These are phyloP conservation scores for Anticlea derivata DNA, from an alignment of 2,888 invertebrate species.

Conservation along the genomic window DNA sequence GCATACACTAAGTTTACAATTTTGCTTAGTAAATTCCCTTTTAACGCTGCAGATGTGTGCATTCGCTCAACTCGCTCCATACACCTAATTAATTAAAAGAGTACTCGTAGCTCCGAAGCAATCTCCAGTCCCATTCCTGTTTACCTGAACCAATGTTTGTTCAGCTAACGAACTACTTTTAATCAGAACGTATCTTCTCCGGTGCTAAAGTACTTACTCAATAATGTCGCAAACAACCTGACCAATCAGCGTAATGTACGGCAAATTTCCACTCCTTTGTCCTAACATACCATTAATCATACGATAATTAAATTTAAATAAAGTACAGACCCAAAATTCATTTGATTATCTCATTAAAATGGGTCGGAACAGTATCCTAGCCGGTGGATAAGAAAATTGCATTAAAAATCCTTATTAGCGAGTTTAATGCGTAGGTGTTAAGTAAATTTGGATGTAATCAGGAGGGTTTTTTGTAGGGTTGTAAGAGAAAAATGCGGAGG, in stretches of 20 bases:
- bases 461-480: constrained; percentile 70
- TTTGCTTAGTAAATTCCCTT: constrained; percentile 44
- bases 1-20: constrained; percentile 31
- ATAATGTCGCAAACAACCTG: constrained; percentile 40
- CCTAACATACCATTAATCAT: constrained; percentile 59
- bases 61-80: constrained; percentile 60
- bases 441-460: constrained; percentile 84
- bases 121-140: constrained; percentile 52
- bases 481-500: constrained; percentile 73
- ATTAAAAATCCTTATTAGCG: constrained; percentile 75
- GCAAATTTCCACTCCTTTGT: constrained; percentile 47
- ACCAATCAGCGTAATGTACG: constrained; percentile 54
- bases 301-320: constrained; percentile 60
- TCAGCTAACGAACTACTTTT: constrained; percentile 64
- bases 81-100: constrained; percentile 80
- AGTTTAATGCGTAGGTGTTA: constrained; percentile 80
- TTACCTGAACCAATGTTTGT: constrained; percentile 72
- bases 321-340: constrained; percentile 63
- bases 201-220: constrained; percentile 49
- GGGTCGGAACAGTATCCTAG: constrained; percentile 53
- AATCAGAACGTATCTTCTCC: constrained; percentile 22
- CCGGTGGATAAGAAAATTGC: constrained; percentile 71
- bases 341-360: constrained; percentile 75
- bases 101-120: constrained; percentile 53
- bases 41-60: constrained; percentile 55